A percentile compares a stretch with the other conserved stretches of the same genome.
These are phyloP conservation scores for Ophion ventricosus DNA, from an alignment of 2,888 invertebrate species.

Conservation along the genomic window DNA sequence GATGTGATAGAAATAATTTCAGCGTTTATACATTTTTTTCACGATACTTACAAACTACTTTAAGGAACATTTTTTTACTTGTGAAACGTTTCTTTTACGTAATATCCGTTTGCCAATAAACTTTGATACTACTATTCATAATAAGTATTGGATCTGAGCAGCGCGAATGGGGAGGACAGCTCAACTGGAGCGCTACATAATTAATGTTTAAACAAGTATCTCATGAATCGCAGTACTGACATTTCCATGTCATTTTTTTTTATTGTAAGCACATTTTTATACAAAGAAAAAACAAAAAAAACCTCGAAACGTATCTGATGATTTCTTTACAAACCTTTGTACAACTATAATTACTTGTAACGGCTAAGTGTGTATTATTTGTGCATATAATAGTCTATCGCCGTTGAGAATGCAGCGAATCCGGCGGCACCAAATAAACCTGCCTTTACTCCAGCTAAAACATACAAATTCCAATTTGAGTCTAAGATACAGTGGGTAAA, in stretches of 20 bases:
- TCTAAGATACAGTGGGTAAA: no score
- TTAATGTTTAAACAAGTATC: constrained; percentile 34
- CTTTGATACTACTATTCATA: constrained; percentile 42
- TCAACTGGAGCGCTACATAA: constrained; percentile 17
- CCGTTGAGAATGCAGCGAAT: constrained; percentile 98
- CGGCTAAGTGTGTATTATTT: constrained; percentile 67
- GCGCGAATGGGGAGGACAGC: constrained; percentile 18
- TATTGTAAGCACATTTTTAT: not conserved
- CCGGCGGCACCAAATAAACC: constrained; percentile 97
- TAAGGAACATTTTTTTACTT: constrained; percentile 70
- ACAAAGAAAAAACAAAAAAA: constrained; percentile 13
- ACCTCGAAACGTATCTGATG: constrained; percentile 25
- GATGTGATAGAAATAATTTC: constrained; percentile 61
- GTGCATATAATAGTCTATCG: constrained; percentile 98
- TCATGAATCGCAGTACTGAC: constrained; percentile 46
- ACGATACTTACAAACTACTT: constrained; percentile 40
- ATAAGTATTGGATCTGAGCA: constrained; percentile 37
- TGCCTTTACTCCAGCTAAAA: constrained; percentile 95
- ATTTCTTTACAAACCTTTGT: constrained; percentile 55
- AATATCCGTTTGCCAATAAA: constrained; percentile 57
- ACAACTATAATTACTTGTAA: constrained; percentile 62
- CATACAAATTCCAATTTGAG: constrained; percentile 49
- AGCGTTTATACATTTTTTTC: constrained; percentile 42
- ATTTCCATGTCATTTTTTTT: constrained; percentile 34
- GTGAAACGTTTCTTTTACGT: constrained; percentile 66